Conservation (phyloP, 2,888 invertebrate genomes). For the Creontiades dilutus region DNA sequence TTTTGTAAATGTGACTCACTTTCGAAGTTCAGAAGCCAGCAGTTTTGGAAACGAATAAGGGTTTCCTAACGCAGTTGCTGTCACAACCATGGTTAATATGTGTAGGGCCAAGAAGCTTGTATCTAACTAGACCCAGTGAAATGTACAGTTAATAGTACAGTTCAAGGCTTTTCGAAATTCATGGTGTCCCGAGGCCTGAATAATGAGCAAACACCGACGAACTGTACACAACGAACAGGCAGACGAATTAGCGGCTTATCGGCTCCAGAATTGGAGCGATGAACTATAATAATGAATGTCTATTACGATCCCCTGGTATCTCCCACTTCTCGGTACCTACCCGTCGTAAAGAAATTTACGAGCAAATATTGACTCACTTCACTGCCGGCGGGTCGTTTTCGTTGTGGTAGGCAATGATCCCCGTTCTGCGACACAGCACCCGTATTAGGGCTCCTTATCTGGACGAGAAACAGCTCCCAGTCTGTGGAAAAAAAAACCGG, state of each 20-base stretch:
- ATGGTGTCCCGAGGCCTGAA: too few species aligned
- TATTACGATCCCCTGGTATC: background rate
- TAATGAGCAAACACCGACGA: too few species aligned
- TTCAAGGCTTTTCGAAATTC: too few species aligned
- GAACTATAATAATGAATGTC: background rate
- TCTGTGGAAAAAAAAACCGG: background rate
- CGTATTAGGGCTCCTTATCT: background rate
- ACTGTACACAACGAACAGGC: background rate
- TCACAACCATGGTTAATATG: background rate
- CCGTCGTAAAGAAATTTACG: conserved; percentile 21
- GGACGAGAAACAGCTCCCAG: background rate
- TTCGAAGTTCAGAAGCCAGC: background rate
- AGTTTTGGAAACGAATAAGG: background rate
- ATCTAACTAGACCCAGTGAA: background rate
- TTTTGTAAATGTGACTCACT: background rate
- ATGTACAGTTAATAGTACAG: background rate
- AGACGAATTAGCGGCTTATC: background rate
- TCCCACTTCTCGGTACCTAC: background rate
- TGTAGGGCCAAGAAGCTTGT: too few species aligned
- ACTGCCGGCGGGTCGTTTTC: conserved; percentile 51
- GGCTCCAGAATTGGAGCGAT: background rate
- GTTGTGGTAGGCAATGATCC: conserved; percentile 59
- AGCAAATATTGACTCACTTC: conserved; percentile 66
- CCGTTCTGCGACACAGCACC: background rate
- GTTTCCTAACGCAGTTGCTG: background rate